Conservation (phyloP, 2,797 vertebrate species). For the Halcyon chelicuti region DNA sequence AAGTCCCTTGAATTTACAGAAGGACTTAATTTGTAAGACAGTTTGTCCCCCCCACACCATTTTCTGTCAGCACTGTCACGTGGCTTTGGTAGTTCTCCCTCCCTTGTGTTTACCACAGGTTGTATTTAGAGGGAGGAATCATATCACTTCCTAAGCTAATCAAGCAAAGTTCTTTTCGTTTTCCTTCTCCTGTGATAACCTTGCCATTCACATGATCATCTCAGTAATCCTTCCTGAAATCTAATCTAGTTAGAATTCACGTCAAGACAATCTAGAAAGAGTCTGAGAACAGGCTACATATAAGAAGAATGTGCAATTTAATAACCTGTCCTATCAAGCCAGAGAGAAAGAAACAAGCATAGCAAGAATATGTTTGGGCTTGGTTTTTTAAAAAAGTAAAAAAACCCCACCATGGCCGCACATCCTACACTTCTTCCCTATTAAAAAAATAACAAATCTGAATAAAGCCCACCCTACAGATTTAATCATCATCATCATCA, state of each 20-base stretch:
- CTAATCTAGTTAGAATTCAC: neutral
- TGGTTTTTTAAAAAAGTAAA: too few species aligned
- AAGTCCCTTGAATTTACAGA: neutral
- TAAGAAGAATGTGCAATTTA: neutral
- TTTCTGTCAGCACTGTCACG: neutral
- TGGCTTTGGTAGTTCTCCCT: neutral
- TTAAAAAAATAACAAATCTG: neutral
- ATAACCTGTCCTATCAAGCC: neutral
- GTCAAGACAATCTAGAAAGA: neutral
- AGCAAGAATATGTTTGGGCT: neutral
- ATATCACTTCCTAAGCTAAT: constrained; percentile 8
- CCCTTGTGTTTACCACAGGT: neutral
- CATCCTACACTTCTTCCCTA: neutral
- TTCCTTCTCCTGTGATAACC: neutral
- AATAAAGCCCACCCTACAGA: neutral
- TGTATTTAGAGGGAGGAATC: neutral
- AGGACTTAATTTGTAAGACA: neutral
- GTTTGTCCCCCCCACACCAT: neutral
- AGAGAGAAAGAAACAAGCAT: neutral
- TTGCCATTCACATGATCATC: neutral
- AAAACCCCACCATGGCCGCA: neutral
- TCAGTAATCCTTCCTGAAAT: constrained; percentile 24
- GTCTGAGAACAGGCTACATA: neutral
- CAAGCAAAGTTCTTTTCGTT: neutral
- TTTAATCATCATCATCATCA: neutral